Evolutionary conservation across 2,797 vertebrate genomes (phyloP), one percentile per base, ranked within the genome.

Genomic region (Micromesistius poutassou): DNA sequence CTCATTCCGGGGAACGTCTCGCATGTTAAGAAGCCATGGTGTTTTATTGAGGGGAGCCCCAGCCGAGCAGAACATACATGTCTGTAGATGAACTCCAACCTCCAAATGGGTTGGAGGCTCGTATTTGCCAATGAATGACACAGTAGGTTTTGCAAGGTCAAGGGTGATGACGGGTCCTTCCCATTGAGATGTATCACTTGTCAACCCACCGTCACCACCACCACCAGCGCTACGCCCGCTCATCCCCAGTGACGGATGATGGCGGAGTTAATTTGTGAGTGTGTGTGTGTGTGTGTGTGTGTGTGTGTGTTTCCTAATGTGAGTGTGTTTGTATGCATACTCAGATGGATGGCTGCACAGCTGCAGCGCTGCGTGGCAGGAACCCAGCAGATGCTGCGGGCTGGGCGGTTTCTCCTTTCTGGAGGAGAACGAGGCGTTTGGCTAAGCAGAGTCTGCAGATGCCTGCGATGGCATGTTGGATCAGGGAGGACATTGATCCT

Each of bases 401-500:
- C 28, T 7, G 80, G 78, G 85, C 80, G 77, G 77, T 78, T 78
- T 80, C 79, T 42, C 2, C 85, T 79, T 84, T 31, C 72, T 40
- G 83, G 50, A 68, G 80, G 55, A 62, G 50, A 16, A 55, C 0
- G 14, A 55, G 16, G 16, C 16, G 84, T 83, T 89, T 92, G 90
- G 90, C 91, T 80, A 71, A 85, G 83, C 50, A 75, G 79, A 55
- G 72, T 1, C 79, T 78, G 78, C 90, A 93, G 90, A 93, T 93
- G 91, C 88, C 42, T 19, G 13, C 87, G 79, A 90, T 90, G 91
- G 86, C 88, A 90, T 5, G 84, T 78, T 81, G 87, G 89, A 93
- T 93, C 86, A 91, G 84, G 76, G 78, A 85, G 85, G 88, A 91
- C 89, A 93, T 92, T 93, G 87, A 84, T 84, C 84, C 14, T 79